phyloP scores from a whole-genome alignment of 2,113 vertebrate species.

The Petroica traversi region DNA sequence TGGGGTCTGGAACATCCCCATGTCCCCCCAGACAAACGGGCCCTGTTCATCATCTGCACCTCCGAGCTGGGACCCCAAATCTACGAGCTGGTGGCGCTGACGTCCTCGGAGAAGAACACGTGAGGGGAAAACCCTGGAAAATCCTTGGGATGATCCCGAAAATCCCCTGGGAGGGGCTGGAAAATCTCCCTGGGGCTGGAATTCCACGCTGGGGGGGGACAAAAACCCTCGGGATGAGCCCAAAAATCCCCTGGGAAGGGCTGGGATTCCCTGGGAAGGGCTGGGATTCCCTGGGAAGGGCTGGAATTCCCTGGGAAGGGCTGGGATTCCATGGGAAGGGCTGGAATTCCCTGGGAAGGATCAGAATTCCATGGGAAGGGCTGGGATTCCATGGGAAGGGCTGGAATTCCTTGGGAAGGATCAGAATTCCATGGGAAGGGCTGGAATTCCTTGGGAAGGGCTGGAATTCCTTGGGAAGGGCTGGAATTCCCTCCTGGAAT shows the following conservation, averaged over 20 bases:
- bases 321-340: no score
- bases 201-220: no score
- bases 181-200: no score
- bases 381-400: neutral
- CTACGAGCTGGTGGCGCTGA: slow-evolving; percentile 89
- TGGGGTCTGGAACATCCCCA: neutral
- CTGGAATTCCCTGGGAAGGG: no score
- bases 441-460: neutral
- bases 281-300: no score
- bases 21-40: slow-evolving; percentile 81
- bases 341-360: neutral
- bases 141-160: neutral
- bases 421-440: neutral
- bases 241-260: no score
- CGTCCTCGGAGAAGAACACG: slow-evolving; percentile 87
- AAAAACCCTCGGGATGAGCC: no score
- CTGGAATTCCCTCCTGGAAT: neutral
- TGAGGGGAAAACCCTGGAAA: slow-evolving; percentile 43
- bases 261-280: no score
- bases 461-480: neutral
- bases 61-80: slow-evolving; percentile 88
- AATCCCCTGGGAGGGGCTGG: neutral
- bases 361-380: neutral
- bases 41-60: slow-evolving; percentile 93
- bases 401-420: neutral